Conservation (phyloP, 2,888 invertebrate species). For the Tanypteryx hageni region DNA sequence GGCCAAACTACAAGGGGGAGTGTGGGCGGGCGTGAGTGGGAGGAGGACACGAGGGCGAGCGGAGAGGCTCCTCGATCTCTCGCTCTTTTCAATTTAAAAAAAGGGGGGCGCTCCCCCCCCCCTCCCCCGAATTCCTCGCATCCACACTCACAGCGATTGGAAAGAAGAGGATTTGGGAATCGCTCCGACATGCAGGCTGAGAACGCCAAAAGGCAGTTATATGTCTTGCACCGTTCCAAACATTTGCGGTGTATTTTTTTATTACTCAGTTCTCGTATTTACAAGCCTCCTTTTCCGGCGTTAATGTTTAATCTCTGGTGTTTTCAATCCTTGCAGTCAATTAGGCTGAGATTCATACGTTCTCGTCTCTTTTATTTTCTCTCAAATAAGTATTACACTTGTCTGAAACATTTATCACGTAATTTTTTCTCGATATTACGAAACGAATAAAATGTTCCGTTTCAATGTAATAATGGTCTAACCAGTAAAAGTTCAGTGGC, state of each 20-base stretch:
- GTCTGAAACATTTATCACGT: neutral
- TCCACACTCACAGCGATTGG: neutral
- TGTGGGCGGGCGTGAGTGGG: neutral
- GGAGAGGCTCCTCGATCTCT: neutral
- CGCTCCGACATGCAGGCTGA: neutral
- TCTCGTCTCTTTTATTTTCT: neutral
- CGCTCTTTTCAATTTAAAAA: too few relatives aligned
- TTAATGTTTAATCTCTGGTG: neutral
- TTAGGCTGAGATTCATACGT: neutral
- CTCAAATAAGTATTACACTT: constrained; percentile 24
- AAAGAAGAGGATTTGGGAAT: neutral
- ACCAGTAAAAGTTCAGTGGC: too few relatives aligned
- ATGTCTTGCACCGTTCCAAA: constrained; percentile 15
- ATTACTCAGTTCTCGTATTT: too few relatives aligned
- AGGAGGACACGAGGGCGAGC: neutral
- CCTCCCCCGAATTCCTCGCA: neutral
- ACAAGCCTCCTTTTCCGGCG: too few relatives aligned
- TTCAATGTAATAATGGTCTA: too few relatives aligned
- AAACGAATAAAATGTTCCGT: too few relatives aligned
- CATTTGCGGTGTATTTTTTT: too few relatives aligned
- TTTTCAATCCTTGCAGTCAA: constrained; percentile 9
- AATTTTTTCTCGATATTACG: too few relatives aligned
- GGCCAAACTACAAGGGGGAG: constrained; percentile 25
- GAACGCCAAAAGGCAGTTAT: neutral
- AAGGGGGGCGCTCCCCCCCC: neutral